These are phyloP conservation scores for Phyllopteryx taeniolatus DNA, from an alignment of 2,113 vertebrate species.

Conservation along the genomic window DNA sequence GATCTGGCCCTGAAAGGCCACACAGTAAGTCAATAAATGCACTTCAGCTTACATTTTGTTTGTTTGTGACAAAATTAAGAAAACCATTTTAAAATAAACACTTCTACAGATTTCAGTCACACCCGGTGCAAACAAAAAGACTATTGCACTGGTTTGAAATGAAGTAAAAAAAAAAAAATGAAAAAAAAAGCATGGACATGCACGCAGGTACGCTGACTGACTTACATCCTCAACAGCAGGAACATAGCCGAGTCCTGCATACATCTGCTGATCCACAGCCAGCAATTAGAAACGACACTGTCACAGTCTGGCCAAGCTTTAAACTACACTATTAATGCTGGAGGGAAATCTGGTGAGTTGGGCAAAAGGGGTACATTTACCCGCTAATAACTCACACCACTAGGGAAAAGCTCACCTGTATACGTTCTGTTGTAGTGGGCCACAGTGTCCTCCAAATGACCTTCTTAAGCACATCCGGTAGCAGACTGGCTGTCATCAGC, in stretches of 20 bases:
- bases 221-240: slow-evolving; percentile 59
- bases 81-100: not conserved
- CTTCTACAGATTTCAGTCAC: not conserved
- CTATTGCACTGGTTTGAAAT: not conserved
- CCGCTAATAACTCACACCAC: too few relatives aligned
- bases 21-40: not conserved
- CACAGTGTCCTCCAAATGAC: slow-evolving; percentile 87
- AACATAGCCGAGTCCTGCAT: slow-evolving; percentile 42
- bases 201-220: slow-evolving; percentile 35
- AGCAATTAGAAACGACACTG: slow-evolving; percentile 10
- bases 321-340: not conserved
- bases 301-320: not conserved
- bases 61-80: not conserved
- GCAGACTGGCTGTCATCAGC: slow-evolving; percentile 86
- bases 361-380: not conserved
- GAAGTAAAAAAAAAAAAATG: not conserved
- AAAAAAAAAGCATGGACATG: slow-evolving; percentile 14
- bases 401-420: slow-evolving; percentile 77
- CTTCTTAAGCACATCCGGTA: slow-evolving; percentile 94
- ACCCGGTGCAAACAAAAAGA: not conserved
- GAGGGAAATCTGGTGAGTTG: not conserved
- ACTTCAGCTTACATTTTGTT: not conserved
- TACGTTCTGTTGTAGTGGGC: slow-evolving; percentile 90
- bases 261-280: slow-evolving; percentile 55
- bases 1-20: not conserved